A percentile compares a stretch with the other conserved stretches of the same genome.
Evolutionary conservation across 2,113 vertebrate genomes (phyloP).

Genomic region (Chamaea fasciata): DNA sequence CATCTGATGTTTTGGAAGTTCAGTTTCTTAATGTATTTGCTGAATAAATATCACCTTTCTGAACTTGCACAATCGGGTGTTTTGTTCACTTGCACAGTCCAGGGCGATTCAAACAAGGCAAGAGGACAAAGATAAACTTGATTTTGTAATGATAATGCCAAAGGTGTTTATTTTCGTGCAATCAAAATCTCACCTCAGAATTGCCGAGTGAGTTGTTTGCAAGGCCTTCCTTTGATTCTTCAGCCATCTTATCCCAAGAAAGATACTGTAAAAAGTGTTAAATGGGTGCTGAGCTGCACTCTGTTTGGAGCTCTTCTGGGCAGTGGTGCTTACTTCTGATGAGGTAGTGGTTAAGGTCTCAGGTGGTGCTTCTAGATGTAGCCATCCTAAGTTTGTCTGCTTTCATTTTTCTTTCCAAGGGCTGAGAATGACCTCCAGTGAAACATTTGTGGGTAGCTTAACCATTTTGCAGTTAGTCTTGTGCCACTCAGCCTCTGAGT

Average conservation of each 20-base stretch:
- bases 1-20: not conserved
- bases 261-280: not conserved
- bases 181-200: not conserved
- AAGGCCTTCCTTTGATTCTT: not conserved
- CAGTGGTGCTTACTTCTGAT: not conserved
- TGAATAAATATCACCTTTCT: not conserved
- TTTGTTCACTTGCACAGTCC: slow-evolving; percentile 27
- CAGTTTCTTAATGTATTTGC: not conserved
- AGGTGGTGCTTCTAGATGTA: not conserved
- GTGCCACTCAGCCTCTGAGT: not conserved
- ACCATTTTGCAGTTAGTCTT: not conserved
- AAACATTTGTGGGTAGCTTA: not conserved
- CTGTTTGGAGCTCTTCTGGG: not conserved
- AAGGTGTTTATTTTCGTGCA: slow-evolving; percentile 35
- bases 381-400: not conserved
- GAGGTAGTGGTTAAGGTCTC: not conserved
- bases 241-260: not conserved
- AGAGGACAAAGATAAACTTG: slow-evolving; percentile 14
- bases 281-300: not conserved
- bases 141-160: slow-evolving; percentile 19
- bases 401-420: not conserved
- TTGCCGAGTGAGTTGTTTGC: not conserved
- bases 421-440: not conserved
- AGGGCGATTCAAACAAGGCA: not conserved
- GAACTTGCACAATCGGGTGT: not conserved